A percentile compares a stretch with the other conserved stretches of the same genome.
phyloP scores from a whole-genome alignment of 1,140 invertebrate genomes.

The Dufourea novaeangliae region DNA sequence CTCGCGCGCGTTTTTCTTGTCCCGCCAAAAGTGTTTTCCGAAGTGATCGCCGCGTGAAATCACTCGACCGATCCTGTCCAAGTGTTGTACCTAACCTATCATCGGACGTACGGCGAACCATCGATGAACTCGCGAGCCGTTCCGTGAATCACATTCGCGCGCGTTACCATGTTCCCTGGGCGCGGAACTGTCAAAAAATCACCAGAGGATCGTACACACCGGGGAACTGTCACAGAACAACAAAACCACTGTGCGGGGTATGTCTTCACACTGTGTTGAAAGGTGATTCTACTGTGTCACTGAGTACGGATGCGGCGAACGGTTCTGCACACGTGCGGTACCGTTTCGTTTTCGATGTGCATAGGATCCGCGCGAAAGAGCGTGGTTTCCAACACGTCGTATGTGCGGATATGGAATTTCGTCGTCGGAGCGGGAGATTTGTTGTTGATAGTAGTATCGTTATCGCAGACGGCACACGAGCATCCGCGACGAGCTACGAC shows the following conservation, averaged over 20 bases:
- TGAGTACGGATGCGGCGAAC: conserved; percentile 9
- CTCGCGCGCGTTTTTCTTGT: no score
- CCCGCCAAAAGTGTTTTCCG: no score
- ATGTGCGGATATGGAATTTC: no score
- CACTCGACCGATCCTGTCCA: no score
- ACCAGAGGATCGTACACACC: not conserved
- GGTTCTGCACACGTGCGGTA: not conserved
- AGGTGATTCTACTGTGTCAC: no score
- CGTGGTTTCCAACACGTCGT: no score
- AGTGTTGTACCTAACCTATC: conserved; percentile 41
- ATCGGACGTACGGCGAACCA: conserved; percentile 18
- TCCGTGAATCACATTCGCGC: not conserved
- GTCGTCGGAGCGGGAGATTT: no score
- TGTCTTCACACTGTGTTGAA: conserved; percentile 1
- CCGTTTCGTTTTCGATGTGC: not conserved
- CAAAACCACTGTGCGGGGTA: conserved; percentile 25
- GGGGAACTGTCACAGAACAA: conserved; percentile 6
- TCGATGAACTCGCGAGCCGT: conserved; percentile 21
- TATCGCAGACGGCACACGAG: conserved; percentile 57
- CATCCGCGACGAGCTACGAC: conserved; percentile 57
- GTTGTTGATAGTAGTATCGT: conserved; percentile 31
- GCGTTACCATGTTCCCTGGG: not conserved
- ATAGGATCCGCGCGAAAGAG: no score
- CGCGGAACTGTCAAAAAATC: not conserved
- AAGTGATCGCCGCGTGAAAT: no score